These are phyloP conservation scores for Clarias fuscus DNA, from an alignment of 2,797 vertebrate species.

Conservation along the genomic window DNA sequence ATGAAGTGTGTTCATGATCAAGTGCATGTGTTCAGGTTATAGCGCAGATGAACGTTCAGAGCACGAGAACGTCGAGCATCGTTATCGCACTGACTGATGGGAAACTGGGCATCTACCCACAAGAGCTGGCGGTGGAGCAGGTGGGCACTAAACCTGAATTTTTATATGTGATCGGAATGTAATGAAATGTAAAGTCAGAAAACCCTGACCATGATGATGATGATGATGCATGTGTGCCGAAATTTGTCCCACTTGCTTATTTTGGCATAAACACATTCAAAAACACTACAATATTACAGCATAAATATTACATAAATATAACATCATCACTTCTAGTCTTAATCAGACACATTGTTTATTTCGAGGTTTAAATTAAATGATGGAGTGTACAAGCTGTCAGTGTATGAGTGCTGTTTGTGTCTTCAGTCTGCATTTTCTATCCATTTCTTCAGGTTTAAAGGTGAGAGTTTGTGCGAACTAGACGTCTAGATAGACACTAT, in stretches of 20 bases:
- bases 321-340: neutral
- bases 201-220: neutral
- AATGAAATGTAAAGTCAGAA: neutral
- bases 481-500: neutral
- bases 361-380: neutral
- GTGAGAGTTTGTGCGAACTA: neutral
- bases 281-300: neutral
- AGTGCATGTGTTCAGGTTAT: constrained; percentile 69
- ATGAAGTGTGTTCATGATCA: neutral
- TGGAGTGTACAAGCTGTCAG: neutral
- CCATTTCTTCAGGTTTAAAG: neutral
- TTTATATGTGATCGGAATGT: too few species aligned
- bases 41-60: constrained; percentile 82
- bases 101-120: constrained; percentile 82
- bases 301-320: neutral
- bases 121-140: constrained; percentile 82
- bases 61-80: constrained; percentile 81
- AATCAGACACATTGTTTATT: neutral
- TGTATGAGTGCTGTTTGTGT: too few species aligned
- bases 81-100: constrained; percentile 94
- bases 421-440: neutral
- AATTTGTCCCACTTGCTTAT: neutral
- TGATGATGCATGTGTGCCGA: too few species aligned
- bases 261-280: neutral
- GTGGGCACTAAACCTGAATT: constrained; percentile 65